Base-by-base conservation (phyloP, 2,888 invertebrate genomes). In the Eupithecia inturbata region DNA sequence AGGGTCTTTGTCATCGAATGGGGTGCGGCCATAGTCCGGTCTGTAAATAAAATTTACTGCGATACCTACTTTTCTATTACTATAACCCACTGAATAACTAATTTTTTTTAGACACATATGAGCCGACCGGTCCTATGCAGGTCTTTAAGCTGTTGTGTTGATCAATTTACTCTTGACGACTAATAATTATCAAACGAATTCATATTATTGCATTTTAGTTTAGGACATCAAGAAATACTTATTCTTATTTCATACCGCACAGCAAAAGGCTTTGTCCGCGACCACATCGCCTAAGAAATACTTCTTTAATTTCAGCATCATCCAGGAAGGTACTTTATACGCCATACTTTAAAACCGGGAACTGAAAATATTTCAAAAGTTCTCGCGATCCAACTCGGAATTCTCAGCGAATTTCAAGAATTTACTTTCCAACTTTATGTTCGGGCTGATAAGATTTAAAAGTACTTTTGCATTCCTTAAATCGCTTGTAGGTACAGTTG, bases 11-110 rank as follows among this genome's bases (percentile, higher is more conserved):
- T 95, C 94, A 63, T 95, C 91, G 75, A 95, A 95, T 3, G 93
- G 89, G 10, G 90, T 89, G 64, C 88, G 90, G 0, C 95, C 95
- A 80, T 96, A 95, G 83, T 95, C 95, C 26, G 96, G 96, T 1
- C 96, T 96, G 89, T 71, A 94, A 92, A 22, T 9, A 28, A 62
- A 39, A 39, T 39, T 9, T 36, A 36, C 36, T 36, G 7, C 36
- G 36, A 36, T 9, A 36, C 9, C 1, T 5, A 36, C 36, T 36
- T 36, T 36, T 9, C 36, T 36, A 36, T 36, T 36, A 10, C 36
- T 36, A 9, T 36, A 36, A 36, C 39, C 39, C 12, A 36, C 7
- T 36, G 7, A 5, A 36, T 36, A 36, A 36, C 5, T 19, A 7
- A 7, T 19, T 45, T 49, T 49, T 49, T 45, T 45, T 1, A 19